These are phyloP conservation scores for Heliconius eleuchia DNA, from an alignment of 1,140 invertebrate genomes.

Conservation along the genomic window DNA sequence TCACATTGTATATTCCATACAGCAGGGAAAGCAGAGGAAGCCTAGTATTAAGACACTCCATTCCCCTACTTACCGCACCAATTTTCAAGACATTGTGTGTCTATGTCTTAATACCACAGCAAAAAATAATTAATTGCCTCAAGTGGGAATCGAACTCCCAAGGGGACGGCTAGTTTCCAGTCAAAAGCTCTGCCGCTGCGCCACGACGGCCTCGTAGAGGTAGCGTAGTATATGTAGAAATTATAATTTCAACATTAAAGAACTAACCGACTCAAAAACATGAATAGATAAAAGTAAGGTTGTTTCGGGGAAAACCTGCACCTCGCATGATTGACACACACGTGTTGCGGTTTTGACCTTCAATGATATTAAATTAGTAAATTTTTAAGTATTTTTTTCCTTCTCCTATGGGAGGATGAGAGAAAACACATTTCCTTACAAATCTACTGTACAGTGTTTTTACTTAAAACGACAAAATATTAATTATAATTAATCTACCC, in stretches of 20 bases:
- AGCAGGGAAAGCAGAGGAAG: too few species aligned
- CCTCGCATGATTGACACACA: slow-evolving; percentile 12
- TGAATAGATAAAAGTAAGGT: slow-evolving; percentile 19
- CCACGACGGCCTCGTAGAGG: too few species aligned
- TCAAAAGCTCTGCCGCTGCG: too few species aligned
- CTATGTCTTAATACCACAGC: too few species aligned
- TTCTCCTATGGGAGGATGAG: not conserved
- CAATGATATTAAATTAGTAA: not conserved
- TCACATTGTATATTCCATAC: too few species aligned
- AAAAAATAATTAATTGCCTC: too few species aligned
- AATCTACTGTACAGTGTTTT: too few species aligned
- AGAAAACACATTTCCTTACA: not conserved
- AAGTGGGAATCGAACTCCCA: not conserved
- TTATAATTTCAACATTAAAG: slow-evolving; percentile 2
- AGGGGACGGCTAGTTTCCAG: too few species aligned
- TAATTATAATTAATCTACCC: too few species aligned
- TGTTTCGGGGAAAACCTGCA: slow-evolving; percentile 20
- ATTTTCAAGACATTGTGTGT: not conserved
- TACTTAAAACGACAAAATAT: too few species aligned
- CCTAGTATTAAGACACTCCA: too few species aligned
- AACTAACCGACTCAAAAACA: slow-evolving; percentile 8
- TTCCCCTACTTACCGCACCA: not conserved
- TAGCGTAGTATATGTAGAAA: not conserved
- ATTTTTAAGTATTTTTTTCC: not conserved
- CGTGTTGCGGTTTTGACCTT: slow-evolving; percentile 16